Evolutionary conservation across 2,888 invertebrate species (phyloP).

Genomic region (Sinohyriopsis cumingii): DNA sequence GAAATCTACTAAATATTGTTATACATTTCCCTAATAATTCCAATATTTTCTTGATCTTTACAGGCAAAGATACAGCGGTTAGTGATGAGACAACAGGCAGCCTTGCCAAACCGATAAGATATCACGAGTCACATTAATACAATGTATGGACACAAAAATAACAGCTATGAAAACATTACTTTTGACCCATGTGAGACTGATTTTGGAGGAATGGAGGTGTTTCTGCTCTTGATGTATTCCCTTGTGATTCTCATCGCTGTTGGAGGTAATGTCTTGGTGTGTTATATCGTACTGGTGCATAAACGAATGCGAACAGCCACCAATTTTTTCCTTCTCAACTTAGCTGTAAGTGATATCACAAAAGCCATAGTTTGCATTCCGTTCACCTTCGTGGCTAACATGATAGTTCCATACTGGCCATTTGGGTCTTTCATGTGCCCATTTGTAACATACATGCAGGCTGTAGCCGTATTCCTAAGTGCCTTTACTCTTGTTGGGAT

Average conservation of each 20-base stretch:
- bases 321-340: constrained; percentile 77
- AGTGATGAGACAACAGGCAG: too few relatives aligned
- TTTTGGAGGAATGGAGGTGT: constrained; percentile 29
- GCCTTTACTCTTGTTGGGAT: constrained; percentile 94
- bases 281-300: constrained; percentile 87
- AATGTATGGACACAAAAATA: too few relatives aligned
- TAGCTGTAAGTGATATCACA: constrained; percentile 72
- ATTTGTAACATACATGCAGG: constrained; percentile 86
- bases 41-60: too few relatives aligned
- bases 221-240: constrained; percentile 72
- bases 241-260: constrained; percentile 72
- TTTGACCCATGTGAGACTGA: constrained; percentile 18
- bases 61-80: too few relatives aligned
- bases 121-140: too few relatives aligned
- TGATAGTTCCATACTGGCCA: constrained; percentile 88
- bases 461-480: constrained; percentile 78
- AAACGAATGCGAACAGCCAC: constrained; percentile 93
- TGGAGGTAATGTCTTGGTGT: constrained; percentile 78
- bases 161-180: background rate
- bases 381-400: constrained; percentile 81
- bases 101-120: too few relatives aligned
- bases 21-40: too few relatives aligned
- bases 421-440: constrained; percentile 88
- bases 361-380: constrained; percentile 73
- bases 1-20: too few relatives aligned